Evolutionary conservation across 2,113 vertebrate genomes (phyloP).

Genomic region (Ovibos moschatus): DNA sequence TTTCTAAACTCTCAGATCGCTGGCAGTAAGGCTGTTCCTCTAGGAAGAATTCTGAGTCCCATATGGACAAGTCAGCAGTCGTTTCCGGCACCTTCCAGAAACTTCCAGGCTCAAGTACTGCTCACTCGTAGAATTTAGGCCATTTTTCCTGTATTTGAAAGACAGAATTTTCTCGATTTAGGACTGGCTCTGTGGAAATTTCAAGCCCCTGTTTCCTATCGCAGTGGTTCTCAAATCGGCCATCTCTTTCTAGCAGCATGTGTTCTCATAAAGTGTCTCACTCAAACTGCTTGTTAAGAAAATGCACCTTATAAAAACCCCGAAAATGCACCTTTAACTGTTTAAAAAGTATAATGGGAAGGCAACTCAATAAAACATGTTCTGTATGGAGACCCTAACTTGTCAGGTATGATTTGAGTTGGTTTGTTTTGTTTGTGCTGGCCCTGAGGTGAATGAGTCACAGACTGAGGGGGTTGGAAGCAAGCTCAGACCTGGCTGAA

Average conservation of each 20-base stretch:
- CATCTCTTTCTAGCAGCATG: neutral
- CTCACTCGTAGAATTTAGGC: neutral
- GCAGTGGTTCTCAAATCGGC: neutral
- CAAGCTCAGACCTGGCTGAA: neutral
- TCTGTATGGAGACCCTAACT: fast-evolving
- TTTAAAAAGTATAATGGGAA: neutral
- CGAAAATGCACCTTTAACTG: neutral
- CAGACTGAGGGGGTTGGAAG: fast-evolving
- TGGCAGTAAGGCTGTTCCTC: neutral
- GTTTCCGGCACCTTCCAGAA: neutral
- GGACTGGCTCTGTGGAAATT: neutral
- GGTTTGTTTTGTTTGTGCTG: neutral
- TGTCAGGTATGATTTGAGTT: neutral
- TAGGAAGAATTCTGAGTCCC: neutral
- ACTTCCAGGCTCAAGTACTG: neutral
- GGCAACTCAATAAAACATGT: neutral
- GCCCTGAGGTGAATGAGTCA: neutral
- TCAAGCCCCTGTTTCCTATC: neutral
- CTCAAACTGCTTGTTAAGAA: neutral
- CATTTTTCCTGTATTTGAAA: neutral
- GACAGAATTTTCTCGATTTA: neutral
- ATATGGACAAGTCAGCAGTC: neutral
- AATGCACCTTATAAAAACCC: neutral
- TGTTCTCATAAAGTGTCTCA: neutral
- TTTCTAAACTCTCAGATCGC: neutral